Evolutionary conservation across 2,113 vertebrate genomes (phyloP).

Genomic region (Muntiacus muntjak): DNA sequence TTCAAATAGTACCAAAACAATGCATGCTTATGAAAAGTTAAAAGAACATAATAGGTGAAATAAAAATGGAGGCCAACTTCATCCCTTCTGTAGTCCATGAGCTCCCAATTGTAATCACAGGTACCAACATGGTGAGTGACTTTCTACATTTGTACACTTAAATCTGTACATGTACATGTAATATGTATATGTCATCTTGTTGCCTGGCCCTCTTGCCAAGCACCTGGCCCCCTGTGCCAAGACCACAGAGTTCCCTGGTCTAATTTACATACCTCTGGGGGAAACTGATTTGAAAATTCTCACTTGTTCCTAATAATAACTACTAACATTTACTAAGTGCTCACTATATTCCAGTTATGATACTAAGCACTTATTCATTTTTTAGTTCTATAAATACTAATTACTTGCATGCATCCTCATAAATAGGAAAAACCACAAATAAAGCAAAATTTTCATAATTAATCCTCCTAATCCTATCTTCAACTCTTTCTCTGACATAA

Average conservation of each 20-base stretch:
- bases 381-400: slow-evolving; percentile 14
- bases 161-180: background rate
- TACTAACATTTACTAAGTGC: background rate
- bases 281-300: background rate
- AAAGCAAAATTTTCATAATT: background rate
- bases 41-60: background rate
- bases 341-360: background rate
- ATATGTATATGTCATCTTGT: background rate
- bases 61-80: background rate
- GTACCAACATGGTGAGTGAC: background rate
- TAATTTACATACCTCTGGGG: background rate
- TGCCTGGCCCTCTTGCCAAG: background rate
- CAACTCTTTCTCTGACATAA: background rate
- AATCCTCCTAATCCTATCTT: background rate
- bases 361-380: background rate
- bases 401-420: background rate
- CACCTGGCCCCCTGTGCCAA: background rate
- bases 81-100: background rate
- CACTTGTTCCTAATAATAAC: background rate
- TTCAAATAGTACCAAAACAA: background rate
- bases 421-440: background rate
- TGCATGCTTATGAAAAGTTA: background rate
- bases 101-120: background rate
- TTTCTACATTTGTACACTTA: background rate
- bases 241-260: background rate